Evolutionary conservation across 2,888 invertebrate species (phyloP).

Genomic region (Apamea sordens): DNA sequence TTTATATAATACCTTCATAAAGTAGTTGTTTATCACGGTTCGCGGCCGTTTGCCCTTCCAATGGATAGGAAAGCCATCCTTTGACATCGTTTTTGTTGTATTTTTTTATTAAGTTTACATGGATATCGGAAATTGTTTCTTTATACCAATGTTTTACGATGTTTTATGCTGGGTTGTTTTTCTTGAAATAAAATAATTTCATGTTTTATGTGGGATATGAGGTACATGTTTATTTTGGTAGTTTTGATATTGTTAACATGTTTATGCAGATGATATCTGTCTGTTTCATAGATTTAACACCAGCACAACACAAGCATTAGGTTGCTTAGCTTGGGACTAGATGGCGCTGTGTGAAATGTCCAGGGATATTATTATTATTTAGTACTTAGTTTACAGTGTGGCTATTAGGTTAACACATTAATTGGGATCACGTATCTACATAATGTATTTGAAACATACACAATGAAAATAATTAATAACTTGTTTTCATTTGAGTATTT

Average conservation of each 20-base stretch:
- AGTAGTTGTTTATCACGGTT: constrained; percentile 61
- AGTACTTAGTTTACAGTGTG: background rate
- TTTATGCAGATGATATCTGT: background rate
- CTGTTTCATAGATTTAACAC: too few species aligned
- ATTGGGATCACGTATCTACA: too few species aligned
- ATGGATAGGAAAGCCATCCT: constrained; percentile 47
- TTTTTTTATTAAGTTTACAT: constrained; percentile 52
- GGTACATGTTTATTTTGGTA: background rate
- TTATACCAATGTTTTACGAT: constrained; percentile 25
- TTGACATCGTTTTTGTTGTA: constrained; percentile 39
- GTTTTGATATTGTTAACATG: background rate
- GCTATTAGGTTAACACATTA: too few species aligned
- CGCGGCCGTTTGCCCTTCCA: constrained; percentile 54
- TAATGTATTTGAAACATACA: too few species aligned
- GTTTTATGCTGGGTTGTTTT: constrained; percentile 2
- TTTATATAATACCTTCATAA: constrained; percentile 65
- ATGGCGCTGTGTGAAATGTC: too few species aligned
- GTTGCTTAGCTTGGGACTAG: too few species aligned
- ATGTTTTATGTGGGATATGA: background rate
- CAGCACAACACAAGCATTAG: too few species aligned
- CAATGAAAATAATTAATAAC: too few species aligned
- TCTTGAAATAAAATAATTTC: background rate
- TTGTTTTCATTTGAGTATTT: too few species aligned
- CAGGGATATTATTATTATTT: too few species aligned
- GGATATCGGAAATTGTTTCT: constrained; percentile 44